Percentiles rank a stretch among this genome's conserved stretches.
These are phyloP conservation scores for Aethina tumida DNA, from an alignment of 1,140 invertebrate species.

Conservation along the genomic window DNA sequence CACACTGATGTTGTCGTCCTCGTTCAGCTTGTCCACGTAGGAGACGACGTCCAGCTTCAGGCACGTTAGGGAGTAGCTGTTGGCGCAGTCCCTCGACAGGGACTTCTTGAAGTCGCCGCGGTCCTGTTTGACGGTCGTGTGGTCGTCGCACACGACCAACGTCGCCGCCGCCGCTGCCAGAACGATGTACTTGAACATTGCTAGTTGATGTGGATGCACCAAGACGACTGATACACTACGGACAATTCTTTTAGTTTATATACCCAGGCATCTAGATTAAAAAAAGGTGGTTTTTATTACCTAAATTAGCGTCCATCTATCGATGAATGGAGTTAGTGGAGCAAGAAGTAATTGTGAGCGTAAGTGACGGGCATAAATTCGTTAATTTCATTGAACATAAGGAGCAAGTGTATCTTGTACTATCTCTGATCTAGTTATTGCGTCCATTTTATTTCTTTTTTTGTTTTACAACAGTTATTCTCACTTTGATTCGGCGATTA, in stretches of 20 bases:
- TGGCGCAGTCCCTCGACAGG: conserved; percentile 51
- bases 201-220: conserved; percentile 8
- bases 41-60: conserved; percentile 68
- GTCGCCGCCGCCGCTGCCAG: conserved; percentile 1
- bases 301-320: conserved; percentile 19
- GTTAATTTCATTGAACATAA: conserved; percentile 15
- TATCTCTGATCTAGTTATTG: too few species aligned
- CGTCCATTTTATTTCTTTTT: too few species aligned
- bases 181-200: conserved; percentile 8
- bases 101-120: conserved; percentile 29
- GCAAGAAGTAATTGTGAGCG: conserved; percentile 25
- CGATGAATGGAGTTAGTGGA: conserved; percentile 26
- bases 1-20: conserved; percentile 50
- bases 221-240: conserved; percentile 10
- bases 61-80: conserved; percentile 62
- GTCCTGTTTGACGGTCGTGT: conserved; percentile 16
- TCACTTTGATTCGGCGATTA: too few species aligned
- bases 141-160: conserved; percentile 8
- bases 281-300: conserved; percentile 15
- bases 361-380: conserved; percentile 24
- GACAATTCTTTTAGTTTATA: conserved; percentile 19
- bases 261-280: conserved; percentile 15
- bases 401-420: conserved; percentile 10
- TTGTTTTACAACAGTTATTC: too few species aligned
- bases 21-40: conserved; percentile 59